Evolutionary conservation across 2,888 invertebrate genomes (phyloP).

Genomic region (Tachina lurida): DNA sequence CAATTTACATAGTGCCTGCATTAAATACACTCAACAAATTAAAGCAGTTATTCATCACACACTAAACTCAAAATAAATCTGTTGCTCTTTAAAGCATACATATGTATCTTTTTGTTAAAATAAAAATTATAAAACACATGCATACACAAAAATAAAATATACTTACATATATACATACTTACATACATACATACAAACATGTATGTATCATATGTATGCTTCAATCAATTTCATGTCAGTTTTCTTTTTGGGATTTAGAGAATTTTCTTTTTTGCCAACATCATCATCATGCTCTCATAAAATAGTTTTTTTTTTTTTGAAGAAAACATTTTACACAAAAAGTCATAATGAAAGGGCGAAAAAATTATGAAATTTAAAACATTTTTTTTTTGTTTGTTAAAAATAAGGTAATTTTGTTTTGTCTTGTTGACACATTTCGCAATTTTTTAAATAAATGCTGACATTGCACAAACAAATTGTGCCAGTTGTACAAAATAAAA

Average conservation of each 20-base stretch:
- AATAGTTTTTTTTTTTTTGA: background rate
- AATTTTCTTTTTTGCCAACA: slow-evolving; percentile 50
- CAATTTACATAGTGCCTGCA: background rate
- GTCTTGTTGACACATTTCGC: slow-evolving; percentile 39
- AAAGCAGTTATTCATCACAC: background rate
- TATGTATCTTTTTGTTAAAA: background rate
- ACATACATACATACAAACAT: too few relatives aligned
- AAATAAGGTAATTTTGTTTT: background rate
- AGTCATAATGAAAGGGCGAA: slow-evolving; percentile 1
- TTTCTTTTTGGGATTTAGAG: slow-evolving; percentile 26
- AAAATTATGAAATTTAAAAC: slow-evolving; percentile 8
- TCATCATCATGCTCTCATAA: slow-evolving; percentile 22
- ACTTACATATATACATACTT: too few relatives aligned
- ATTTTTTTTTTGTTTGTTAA: background rate
- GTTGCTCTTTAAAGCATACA: background rate
- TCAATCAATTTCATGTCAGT: slow-evolving; percentile 45
- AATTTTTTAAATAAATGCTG: slow-evolving; percentile 59
- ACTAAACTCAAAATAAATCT: background rate
- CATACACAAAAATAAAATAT: too few relatives aligned
- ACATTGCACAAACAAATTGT: slow-evolving; percentile 68
- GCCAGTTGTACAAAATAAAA: slow-evolving; percentile 33
- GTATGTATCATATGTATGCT: background rate
- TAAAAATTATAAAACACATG: background rate
- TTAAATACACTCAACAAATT: slow-evolving; percentile 21
- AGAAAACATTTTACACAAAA: slow-evolving; percentile 3